These are phyloP conservation scores for Artemia franciscana DNA, from an alignment of 1,140 invertebrate species.

Conservation along the genomic window DNA sequence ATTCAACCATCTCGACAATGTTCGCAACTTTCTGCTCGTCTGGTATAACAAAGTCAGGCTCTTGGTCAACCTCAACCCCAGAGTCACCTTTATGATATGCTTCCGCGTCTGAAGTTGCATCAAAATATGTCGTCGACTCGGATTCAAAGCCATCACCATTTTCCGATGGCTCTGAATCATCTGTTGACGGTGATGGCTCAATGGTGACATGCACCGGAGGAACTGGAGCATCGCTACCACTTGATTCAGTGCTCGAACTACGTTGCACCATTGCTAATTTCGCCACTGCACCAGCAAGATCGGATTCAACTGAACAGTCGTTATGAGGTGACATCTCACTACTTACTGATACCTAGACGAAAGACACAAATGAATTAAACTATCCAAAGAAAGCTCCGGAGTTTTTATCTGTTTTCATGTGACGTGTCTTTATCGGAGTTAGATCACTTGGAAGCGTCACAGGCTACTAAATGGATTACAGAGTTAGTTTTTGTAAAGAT, in stretches of 20 bases:
- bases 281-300: neutral
- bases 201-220: neutral
- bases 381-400: too few relatives aligned
- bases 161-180: neutral
- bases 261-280: neutral
- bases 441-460: too few relatives aligned
- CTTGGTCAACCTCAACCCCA: conserved; percentile 14
- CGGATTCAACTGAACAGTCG: neutral
- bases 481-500: too few relatives aligned
- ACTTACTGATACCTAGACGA: neutral
- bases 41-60: conserved; percentile 14
- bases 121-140: neutral
- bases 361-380: too few relatives aligned
- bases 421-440: too few relatives aligned
- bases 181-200: neutral
- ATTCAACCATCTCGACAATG: conserved; percentile 64
- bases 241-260: neutral
- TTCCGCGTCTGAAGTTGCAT: conserved; percentile 6
- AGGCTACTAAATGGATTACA: too few relatives aligned
- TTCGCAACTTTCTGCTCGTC: conserved; percentile 12
- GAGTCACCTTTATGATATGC: conserved; percentile 3
- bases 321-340: neutral
- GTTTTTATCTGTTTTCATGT: too few relatives aligned
- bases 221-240: neutral
- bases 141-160: neutral